These are phyloP conservation scores for Myzus persicae DNA, from an alignment of 1,140 invertebrate genomes.

Conservation along the genomic window DNA sequence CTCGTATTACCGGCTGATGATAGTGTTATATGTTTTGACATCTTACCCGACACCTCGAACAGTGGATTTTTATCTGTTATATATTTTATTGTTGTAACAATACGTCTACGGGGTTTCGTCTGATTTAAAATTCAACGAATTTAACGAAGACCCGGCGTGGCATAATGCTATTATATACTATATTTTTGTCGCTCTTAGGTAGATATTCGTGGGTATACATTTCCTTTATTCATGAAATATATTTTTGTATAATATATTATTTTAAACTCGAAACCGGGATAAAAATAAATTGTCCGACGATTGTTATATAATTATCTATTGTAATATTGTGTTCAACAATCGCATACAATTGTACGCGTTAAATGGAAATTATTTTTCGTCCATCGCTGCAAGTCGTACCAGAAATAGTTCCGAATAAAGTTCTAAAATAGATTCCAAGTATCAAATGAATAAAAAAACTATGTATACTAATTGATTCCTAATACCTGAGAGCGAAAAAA, in stretches of 20 bases:
- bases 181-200: not conserved
- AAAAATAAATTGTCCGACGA: too few species aligned
- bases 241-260: not conserved
- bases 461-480: too few species aligned
- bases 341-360: not conserved
- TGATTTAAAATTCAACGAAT: not conserved
- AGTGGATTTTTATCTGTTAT: not conserved
- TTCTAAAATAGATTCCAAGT: not conserved
- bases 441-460: too few species aligned
- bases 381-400: not conserved
- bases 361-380: not conserved
- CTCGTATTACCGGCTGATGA: not conserved
- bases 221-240: not conserved
- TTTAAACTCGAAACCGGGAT: too few species aligned
- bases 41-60: not conserved
- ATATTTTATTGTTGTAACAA: not conserved
- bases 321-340: not conserved
- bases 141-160: not conserved
- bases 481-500: too few species aligned
- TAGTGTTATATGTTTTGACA: not conserved
- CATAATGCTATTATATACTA: not conserved
- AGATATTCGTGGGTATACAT: not conserved
- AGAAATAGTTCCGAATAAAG: not conserved
- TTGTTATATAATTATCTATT: too few species aligned
- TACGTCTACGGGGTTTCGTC: not conserved